Base-by-base conservation (phyloP, 2,888 invertebrate genomes). In the Ormia ochracea region DNA sequence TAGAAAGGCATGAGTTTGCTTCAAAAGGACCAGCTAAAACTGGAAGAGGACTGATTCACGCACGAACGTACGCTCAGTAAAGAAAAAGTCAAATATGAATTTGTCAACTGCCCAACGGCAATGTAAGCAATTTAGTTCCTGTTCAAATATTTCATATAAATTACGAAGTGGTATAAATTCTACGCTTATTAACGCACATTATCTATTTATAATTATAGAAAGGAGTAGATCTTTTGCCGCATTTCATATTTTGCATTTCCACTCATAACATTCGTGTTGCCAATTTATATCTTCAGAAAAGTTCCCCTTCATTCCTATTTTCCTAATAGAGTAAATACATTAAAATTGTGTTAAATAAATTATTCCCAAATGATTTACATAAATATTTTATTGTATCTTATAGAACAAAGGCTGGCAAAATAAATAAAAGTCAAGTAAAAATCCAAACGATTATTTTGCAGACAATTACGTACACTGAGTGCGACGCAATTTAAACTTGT, bases 281-380 rank as follows among this genome's bases (percentile, higher is more conserved):
- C n/a, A 45, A 21, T 23, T 56, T 36, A 23, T 45, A 23, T 23
- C 17, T 36, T 33, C 14, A 23, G 31, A 33, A n/a, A 4, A 23
- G 6, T 31, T 23, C 17, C 26, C 12, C 23, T 41, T 26, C 26
- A 31, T 36, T 14, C 1, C 14, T 33, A 2, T 41, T 52, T 43
- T n/a, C n/a, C 52, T 31, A 43, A 43, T 33, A 26, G 28, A 54
- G 21, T 45, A 21, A n/a, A 36, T 12, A 36, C 19, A 73, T 17
- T 66, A 66, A 72, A 70, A 65, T 43, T 68, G 41, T 54, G 45
- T 45, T 38, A 56, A 68, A 9, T 38, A n/a, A 69, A 76, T 76
- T 76, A 80, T 50, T 76, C 80, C 68, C 72, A 58, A 43, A 43
- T 68, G 80, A 63, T 68, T 76, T 76, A 58, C 50, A 56, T 26